Conservation (phyloP, 2,113 vertebrate genomes). For the Alexandromys fortis region DNA sequence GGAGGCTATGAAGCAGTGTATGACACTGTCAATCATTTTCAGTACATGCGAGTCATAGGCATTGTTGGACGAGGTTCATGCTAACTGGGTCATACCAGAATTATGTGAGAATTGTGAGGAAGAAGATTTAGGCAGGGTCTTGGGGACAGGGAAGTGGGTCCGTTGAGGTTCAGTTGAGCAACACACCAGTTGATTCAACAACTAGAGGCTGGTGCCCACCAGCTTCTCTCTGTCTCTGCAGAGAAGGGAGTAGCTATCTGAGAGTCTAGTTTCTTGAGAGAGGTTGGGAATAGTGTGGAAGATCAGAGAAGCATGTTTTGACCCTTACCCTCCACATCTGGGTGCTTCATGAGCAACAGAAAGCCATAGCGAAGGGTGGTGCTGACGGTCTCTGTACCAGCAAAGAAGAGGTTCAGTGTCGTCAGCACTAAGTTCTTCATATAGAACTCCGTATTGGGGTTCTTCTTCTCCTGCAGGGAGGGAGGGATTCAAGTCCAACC, state of each 20-base stretch:
- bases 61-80: no score
- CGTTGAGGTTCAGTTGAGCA: neutral
- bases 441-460: conserved; percentile 85
- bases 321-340: conserved; percentile 86
- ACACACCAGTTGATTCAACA: neutral
- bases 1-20: neutral
- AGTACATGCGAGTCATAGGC: accelerated
- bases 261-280: neutral
- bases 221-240: neutral
- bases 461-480: conserved; percentile 85
- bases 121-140: neutral
- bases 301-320: neutral
- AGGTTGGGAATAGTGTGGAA: neutral
- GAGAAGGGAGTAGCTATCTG: neutral
- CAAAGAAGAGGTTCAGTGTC: conserved; percentile 87
- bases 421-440: conserved; percentile 86
- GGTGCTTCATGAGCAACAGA: conserved; percentile 87
- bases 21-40: neutral
- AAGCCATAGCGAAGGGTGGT: conserved; percentile 88
- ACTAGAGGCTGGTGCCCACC: neutral
- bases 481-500: neutral
- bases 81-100: neutral
- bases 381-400: conserved; percentile 90
- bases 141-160: neutral
- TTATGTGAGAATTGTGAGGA: neutral